Evolutionary conservation across 2,797 vertebrate genomes (phyloP).

Genomic region (Leptodactylus fallax): DNA sequence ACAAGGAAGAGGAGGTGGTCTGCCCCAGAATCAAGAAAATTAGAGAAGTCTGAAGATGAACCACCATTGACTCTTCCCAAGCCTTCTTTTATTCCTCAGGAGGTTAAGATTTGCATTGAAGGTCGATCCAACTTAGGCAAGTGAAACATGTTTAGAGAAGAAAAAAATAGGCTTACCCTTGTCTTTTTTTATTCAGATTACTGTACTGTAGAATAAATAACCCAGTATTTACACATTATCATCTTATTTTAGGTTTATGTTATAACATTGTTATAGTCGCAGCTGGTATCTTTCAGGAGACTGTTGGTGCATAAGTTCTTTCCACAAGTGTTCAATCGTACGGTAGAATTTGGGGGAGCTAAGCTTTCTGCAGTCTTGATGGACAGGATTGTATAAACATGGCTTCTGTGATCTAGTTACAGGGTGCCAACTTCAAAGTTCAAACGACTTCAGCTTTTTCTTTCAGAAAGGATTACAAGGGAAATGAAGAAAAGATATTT

Average conservation of each 20-base stretch:
- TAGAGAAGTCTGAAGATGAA: slow-evolving; percentile 93
- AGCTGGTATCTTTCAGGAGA: slow-evolving; percentile 85
- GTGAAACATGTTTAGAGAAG: slow-evolving; percentile 81
- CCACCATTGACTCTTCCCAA: slow-evolving; percentile 94
- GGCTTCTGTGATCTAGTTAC: slow-evolving; percentile 68
- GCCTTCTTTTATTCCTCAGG: slow-evolving; percentile 95
- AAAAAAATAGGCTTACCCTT: slow-evolving; percentile 79
- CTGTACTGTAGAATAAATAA: slow-evolving; percentile 92
- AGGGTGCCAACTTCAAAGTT: slow-evolving; percentile 59
- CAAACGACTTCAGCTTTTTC: slow-evolving; percentile 67
- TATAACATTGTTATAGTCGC: slow-evolving; percentile 87
- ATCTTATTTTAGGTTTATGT: slow-evolving; percentile 90
- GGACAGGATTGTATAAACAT: slow-evolving; percentile 71
- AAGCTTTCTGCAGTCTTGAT: slow-evolving; percentile 70
- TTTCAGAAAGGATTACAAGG: slow-evolving; percentile 60
- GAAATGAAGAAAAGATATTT: slow-evolving; percentile 65
- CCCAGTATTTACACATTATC: slow-evolving; percentile 92
- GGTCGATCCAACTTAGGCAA: slow-evolving; percentile 97
- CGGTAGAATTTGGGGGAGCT: slow-evolving; percentile 69
- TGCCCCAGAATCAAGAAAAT: slow-evolving; percentile 93
- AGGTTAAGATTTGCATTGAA: slow-evolving; percentile 99
- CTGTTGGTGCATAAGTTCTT: slow-evolving; percentile 79
- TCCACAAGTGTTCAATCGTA: slow-evolving; percentile 74
- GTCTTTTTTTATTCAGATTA: slow-evolving; percentile 88
- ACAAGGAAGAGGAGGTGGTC: slow-evolving; percentile 97